These are phyloP conservation scores for Diadumene lineata DNA, from an alignment of 92 coral and sea anemone species.

Conservation along the genomic window DNA sequence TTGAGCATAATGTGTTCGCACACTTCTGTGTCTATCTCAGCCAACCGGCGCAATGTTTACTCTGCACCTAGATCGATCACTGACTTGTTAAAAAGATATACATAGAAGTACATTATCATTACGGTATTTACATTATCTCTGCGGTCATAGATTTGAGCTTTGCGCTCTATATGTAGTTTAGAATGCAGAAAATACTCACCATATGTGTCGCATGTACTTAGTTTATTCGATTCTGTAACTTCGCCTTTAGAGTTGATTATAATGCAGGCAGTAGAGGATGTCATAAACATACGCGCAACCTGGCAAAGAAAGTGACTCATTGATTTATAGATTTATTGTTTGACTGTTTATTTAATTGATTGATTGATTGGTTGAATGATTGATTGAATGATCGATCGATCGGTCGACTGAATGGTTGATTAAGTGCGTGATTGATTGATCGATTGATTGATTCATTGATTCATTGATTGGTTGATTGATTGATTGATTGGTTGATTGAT, in stretches of 20 bases:
- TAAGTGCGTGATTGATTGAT: not conserved
- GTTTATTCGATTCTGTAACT: conserved; percentile 9
- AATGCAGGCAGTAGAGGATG: conserved; percentile 8
- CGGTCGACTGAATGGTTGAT: not conserved
- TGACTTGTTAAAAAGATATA: too few species aligned
- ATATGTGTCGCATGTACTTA: conserved; percentile 9
- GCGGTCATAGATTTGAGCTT: too few species aligned
- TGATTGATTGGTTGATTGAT: not conserved
- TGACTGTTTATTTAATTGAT: not conserved
- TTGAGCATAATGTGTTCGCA: too few species aligned
- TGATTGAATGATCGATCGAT: not conserved
- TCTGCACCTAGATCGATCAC: too few species aligned
- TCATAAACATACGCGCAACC: conserved; percentile 30
- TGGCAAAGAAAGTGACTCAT: not conserved
- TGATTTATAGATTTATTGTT: not conserved
- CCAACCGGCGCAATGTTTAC: too few species aligned
- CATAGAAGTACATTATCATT: too few species aligned
- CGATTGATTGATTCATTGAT: not conserved
- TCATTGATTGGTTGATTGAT: not conserved
- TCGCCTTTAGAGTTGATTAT: conserved; percentile 20
- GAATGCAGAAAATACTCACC: conserved; percentile 14
- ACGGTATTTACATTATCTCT: too few species aligned
- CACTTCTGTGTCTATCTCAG: too few species aligned
- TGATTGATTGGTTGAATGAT: not conserved
- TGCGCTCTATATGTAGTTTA: too few species aligned